These are phyloP conservation scores for Lepilemur ruficaudatus DNA, from an alignment of 2,797 vertebrate genomes.

Conservation along the genomic window DNA sequence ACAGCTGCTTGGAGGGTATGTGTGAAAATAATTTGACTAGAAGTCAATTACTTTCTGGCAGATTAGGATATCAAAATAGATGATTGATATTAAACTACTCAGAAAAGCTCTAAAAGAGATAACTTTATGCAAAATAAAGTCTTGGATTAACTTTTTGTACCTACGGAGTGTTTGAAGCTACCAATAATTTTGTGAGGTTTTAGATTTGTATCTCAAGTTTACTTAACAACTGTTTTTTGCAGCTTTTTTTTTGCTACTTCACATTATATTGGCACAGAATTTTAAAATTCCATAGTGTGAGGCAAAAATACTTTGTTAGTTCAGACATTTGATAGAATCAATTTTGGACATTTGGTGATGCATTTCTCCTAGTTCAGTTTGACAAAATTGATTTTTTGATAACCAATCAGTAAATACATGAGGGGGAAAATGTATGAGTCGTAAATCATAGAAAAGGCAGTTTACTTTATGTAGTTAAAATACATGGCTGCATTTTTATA, in stretches of 20 bases:
- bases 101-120: not conserved
- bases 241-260: not conserved
- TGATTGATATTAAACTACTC: not conserved
- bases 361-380: not conserved
- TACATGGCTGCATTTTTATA: not conserved
- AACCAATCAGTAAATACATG: not conserved
- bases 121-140: not conserved
- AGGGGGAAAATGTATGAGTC: not conserved
- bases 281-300: constrained; percentile 6
- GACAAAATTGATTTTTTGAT: constrained; percentile 26
- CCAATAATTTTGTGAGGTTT: not conserved
- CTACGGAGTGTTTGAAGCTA: not conserved
- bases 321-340: not conserved
- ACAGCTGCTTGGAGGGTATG: not conserved
- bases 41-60: constrained; percentile 31
- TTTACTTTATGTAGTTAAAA: not conserved
- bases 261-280: not conserved
- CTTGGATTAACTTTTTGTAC: not conserved
- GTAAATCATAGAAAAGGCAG: constrained; percentile 1
- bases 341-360: not conserved
- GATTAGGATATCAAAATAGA: not conserved
- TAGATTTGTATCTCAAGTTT: not conserved
- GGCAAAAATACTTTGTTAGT: not conserved
- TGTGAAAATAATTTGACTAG: constrained; percentile 17
- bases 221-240: not conserved